phyloP scores from a whole-genome alignment of 1,140 invertebrate species.

The Nautilus pompilius region DNA sequence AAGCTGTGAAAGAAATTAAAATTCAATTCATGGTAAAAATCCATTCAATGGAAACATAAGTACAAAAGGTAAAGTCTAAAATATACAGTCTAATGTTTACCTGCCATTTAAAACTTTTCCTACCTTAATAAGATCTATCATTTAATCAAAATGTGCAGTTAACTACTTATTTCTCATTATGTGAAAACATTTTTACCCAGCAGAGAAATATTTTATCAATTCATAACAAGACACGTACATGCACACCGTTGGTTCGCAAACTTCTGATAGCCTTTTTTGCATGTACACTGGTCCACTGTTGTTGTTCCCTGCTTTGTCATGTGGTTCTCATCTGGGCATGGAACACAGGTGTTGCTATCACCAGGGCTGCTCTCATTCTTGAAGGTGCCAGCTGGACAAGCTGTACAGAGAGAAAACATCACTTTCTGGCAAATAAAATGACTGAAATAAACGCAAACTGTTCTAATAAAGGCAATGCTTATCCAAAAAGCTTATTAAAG shows the following conservation, averaged over 20 bases:
- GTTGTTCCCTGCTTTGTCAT: slow-evolving; percentile 60
- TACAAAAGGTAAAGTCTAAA: too few relatives aligned
- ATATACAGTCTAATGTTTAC: too few relatives aligned
- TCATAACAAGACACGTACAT: slow-evolving; percentile 52
- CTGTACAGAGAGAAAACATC: slow-evolving; percentile 30
- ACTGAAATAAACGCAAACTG: not conserved
- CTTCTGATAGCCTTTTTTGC: slow-evolving; percentile 60
- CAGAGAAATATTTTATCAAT: too few relatives aligned
- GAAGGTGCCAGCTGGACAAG: slow-evolving; percentile 56
- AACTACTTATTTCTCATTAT: too few relatives aligned
- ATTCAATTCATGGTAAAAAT: not conserved
- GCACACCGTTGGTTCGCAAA: slow-evolving; percentile 57
- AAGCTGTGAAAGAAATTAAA: slow-evolving; percentile 53
- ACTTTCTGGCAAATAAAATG: too few relatives aligned
- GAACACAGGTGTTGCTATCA: slow-evolving; percentile 60
- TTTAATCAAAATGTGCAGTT: too few relatives aligned
- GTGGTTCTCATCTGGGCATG: slow-evolving; percentile 68
- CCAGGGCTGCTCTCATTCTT: slow-evolving; percentile 55
- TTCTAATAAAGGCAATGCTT: not conserved
- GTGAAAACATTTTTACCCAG: too few relatives aligned
- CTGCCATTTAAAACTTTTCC: too few relatives aligned
- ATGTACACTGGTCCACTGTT: slow-evolving; percentile 61
- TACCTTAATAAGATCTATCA: too few relatives aligned
- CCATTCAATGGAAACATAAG: too few relatives aligned
- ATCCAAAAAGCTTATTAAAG: not conserved